Conservation (phyloP, 2,797 vertebrate genomes). For the Danio tinwini region DNA sequence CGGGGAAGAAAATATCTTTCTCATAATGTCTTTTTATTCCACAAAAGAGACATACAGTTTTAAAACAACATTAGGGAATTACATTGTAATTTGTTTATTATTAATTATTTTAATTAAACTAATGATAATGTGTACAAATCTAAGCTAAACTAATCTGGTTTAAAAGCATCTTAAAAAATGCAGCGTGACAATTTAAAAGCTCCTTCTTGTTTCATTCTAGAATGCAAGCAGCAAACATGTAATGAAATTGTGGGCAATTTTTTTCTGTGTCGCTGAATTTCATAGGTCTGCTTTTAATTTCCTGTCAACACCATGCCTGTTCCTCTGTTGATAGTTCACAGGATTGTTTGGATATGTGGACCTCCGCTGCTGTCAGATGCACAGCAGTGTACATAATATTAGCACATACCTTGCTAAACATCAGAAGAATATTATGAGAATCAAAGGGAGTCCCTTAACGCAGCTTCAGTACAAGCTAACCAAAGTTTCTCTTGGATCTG, state of each 20-base stretch:
- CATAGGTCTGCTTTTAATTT: constrained; percentile 56
- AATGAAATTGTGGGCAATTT: constrained; percentile 10
- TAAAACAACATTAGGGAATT: background rate
- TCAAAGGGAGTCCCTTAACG: constrained; percentile 73
- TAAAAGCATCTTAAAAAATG: constrained; percentile 18
- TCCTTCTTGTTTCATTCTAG: constrained; percentile 63
- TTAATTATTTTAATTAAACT: too few species aligned
- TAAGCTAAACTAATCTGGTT: background rate
- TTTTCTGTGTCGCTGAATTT: background rate
- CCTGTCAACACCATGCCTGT: constrained; percentile 1
- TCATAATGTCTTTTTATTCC: background rate
- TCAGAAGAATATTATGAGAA: constrained; percentile 78
- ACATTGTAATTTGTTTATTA: background rate
- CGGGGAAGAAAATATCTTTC: background rate
- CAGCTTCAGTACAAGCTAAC: constrained; percentile 74
- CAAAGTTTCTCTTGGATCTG: constrained; percentile 74
- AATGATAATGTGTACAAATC: too few species aligned
- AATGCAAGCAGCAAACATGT: constrained; percentile 54
- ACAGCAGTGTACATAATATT: constrained; percentile 67
- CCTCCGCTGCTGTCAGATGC: constrained; percentile 30
- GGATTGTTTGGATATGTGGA: background rate
- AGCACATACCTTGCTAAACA: constrained; percentile 75
- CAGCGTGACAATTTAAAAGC: constrained; percentile 52
- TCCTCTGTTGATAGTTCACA: constrained; percentile 4
- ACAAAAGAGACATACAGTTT: background rate